Evolutionary conservation across 2,113 vertebrate species (phyloP).

Genomic region (Melanerpes formicivorus): DNA sequence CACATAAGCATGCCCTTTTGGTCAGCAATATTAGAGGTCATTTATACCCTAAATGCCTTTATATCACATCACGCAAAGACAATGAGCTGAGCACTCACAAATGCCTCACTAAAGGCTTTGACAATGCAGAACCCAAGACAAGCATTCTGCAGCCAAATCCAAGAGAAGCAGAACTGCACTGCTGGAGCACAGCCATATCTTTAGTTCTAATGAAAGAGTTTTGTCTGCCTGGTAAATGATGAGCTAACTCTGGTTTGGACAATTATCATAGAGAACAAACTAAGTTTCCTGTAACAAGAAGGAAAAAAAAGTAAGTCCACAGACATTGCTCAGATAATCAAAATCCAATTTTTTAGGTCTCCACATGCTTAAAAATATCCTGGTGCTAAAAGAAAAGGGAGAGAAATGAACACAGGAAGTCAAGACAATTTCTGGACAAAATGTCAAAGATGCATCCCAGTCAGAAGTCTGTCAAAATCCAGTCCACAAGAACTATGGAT

Average conservation of each 20-base stretch:
- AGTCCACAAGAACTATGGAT: neutral
- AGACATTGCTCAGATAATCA: neutral
- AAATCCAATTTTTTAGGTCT: neutral
- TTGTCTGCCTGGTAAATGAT: neutral
- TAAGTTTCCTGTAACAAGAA: neutral
- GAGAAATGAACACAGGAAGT: neutral
- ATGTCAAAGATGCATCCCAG: neutral
- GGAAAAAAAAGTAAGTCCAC: neutral
- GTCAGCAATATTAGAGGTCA: neutral
- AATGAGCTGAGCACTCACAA: slow-evolving; percentile 1
- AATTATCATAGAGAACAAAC: neutral
- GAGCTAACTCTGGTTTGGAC: neutral
- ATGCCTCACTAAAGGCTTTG: neutral
- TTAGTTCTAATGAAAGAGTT: neutral
- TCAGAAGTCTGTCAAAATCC: neutral
- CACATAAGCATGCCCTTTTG: neutral
- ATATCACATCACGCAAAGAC: rapidly evolving
- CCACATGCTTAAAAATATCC: neutral
- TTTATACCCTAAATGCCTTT: neutral
- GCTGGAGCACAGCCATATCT: neutral
- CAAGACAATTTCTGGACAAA: neutral
- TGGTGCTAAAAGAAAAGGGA: neutral
- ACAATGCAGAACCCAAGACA: neutral
- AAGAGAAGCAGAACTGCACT: neutral
- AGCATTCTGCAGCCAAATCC: neutral